Base-by-base conservation (phyloP, 2,888 invertebrate genomes). In the Stenoptilia bipunctidactyla region DNA sequence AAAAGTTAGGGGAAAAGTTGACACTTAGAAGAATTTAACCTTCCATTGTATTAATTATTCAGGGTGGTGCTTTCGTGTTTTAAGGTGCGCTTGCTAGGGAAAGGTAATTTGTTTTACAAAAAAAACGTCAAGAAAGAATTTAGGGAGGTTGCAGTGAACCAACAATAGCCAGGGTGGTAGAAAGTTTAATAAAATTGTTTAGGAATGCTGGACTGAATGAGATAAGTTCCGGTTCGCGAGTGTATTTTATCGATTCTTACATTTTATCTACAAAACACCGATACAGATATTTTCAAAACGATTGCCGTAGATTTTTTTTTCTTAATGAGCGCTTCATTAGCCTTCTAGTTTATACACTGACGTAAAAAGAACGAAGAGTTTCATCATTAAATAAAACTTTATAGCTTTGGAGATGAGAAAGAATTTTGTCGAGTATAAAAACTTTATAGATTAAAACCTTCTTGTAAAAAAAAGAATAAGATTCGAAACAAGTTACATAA, bases 41-140 rank as follows among this genome's bases (percentile, higher is more conserved):
- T 80, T 68, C 74, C 73, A 79, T 82, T 79, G 79, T 80, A 80
- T 83, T 82, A 83, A 82, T 82, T 83, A 83, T 82, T 80, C 82
- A 82, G 70, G 72, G 72, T 63, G 75, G 63, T 63, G 72, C 71
- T 64, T 70, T 73, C 74, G 65, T 69, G 66, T 72, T 74, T 67
- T 61, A 73, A 82, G 80, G 80, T 80, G 76, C 66, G 75, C 63
- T 67, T 60, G 69, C 56, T 61, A 57, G 75, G 71, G 69, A 61
- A 61, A 63, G 67, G 65, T 66, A 79, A 80, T 80, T 82, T 79
- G 76, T 77, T 77, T 75, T 73, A 56, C 50, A 51, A 61, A 67
- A 71, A 62, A 68, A 69, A 68, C 61, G 57, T 59, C 55, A 53
- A 56, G 20, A 69, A 75, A 67, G 73, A 72, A 76, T 77, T 76